Evolutionary conservation across 2,888 invertebrate species (phyloP).

Genomic region (Pyrrhosoma nymphula): DNA sequence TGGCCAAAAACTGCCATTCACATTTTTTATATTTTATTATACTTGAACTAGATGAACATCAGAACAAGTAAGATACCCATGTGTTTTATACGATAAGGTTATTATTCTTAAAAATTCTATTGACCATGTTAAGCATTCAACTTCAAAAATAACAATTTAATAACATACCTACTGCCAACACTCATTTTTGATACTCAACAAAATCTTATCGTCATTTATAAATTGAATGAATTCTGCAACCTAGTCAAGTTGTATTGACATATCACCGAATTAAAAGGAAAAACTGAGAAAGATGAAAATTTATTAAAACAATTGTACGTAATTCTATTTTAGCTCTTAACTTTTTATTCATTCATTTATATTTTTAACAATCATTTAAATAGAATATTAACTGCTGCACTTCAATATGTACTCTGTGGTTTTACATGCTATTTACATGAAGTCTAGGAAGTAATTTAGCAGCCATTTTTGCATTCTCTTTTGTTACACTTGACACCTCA

Average conservation of each 20-base stretch:
- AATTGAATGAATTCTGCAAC: slow-evolving; percentile 37
- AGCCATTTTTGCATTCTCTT: slow-evolving; percentile 26
- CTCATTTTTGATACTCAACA: slow-evolving; percentile 41
- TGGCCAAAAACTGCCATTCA: slow-evolving; percentile 31
- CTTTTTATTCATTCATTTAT: neutral
- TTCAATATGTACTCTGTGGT: neutral
- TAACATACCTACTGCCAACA: slow-evolving; percentile 47
- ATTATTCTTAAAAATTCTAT: neutral
- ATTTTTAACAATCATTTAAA: neutral
- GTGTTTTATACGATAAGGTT: slow-evolving; percentile 12
- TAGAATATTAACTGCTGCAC: neutral
- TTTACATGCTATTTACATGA: neutral
- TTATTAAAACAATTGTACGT: neutral
- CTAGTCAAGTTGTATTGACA: slow-evolving; percentile 64
- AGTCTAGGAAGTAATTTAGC: neutral
- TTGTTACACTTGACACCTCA: slow-evolving; percentile 11
- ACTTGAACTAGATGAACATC: neutral
- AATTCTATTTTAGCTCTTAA: neutral
- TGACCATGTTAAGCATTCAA: neutral
- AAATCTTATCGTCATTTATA: slow-evolving; percentile 43
- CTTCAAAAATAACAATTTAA: slow-evolving; percentile 28
- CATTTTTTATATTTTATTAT: slow-evolving; percentile 4
- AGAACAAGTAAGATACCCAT: neutral
- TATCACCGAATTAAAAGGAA: slow-evolving; percentile 47
- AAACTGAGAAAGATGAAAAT: slow-evolving; percentile 6